Percentiles rank a stretch among this genome's conserved stretches.
Evolutionary conservation across 1,140 invertebrate species (phyloP).

Genomic region (Drosophila bifasciata): DNA sequence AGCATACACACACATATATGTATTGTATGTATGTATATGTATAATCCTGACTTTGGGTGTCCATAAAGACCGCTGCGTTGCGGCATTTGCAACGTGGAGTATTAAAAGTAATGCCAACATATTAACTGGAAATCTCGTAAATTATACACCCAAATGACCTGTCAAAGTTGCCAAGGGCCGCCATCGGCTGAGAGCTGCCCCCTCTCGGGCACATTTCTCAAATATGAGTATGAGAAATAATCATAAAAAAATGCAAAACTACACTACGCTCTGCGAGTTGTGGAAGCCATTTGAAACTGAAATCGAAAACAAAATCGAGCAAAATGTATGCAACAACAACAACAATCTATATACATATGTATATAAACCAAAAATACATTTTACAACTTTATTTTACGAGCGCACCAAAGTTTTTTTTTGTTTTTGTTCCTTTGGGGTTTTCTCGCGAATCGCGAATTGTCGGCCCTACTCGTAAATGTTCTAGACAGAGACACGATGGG

Average conservation of each 20-base stretch:
- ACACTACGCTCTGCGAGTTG: constrained; percentile 56
- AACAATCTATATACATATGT: constrained; percentile 8
- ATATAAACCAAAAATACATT: constrained; percentile 64
- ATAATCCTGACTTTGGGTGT: constrained; percentile 59
- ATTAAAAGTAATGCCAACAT: constrained; percentile 75
- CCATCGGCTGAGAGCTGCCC: not conserved
- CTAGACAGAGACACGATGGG: constrained; percentile 14
- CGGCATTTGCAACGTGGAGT: constrained; percentile 20
- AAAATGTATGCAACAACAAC: constrained; percentile 38
- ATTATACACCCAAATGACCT: constrained; percentile 72
- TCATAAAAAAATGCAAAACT: constrained; percentile 52
- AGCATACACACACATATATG: constrained; percentile 5
- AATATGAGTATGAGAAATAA: constrained; percentile 50
- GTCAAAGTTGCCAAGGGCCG: constrained; percentile 47
- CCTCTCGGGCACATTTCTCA: constrained; percentile 44
- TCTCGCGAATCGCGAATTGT: constrained; percentile 31
- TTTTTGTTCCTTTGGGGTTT: constrained; percentile 38
- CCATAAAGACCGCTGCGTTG: constrained; percentile 2
- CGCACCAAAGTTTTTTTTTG: constrained; percentile 54
- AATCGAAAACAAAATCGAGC: constrained; percentile 69
- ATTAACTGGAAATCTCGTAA: constrained; percentile 80
- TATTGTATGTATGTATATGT: constrained; percentile 1
- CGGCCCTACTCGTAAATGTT: constrained; percentile 37
- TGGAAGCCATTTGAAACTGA: constrained; percentile 73
- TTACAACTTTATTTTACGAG: constrained; percentile 81